These are phyloP conservation scores for Phaethon lepturus DNA, from an alignment of 2,113 vertebrate species.

Conservation along the genomic window DNA sequence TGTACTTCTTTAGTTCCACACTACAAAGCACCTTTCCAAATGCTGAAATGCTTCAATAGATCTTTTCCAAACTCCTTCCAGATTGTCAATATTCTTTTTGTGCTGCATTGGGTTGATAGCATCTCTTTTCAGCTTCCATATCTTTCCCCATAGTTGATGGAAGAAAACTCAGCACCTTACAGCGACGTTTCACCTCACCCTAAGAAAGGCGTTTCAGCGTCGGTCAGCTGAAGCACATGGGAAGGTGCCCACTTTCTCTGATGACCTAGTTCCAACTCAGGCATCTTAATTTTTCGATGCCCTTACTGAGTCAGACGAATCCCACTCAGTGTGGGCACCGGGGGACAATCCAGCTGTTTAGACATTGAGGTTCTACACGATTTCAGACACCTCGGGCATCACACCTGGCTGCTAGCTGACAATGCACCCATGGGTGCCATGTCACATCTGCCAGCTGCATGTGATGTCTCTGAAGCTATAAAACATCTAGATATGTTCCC, in stretches of 20 bases:
- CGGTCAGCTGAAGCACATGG: background rate
- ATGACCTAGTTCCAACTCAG: background rate
- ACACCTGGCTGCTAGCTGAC: background rate
- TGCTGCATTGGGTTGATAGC: background rate
- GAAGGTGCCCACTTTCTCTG: background rate
- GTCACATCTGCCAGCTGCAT: slow-evolving; percentile 24
- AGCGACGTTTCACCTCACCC: background rate
- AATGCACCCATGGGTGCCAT: background rate
- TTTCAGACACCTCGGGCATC: slow-evolving; percentile 32
- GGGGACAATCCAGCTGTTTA: slow-evolving; percentile 11
- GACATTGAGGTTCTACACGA: rapidly evolving
- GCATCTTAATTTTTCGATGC: background rate
- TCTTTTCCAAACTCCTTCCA: background rate
- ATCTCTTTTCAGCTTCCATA: background rate
- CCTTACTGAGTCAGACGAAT: background rate
- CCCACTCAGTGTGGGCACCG: background rate
- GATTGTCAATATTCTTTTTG: background rate
- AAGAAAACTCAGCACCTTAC: background rate
- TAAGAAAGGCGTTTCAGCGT: background rate
- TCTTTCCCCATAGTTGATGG: background rate
- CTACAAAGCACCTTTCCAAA: slow-evolving; percentile 7
- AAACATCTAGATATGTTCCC: background rate
- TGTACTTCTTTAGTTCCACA: background rate
- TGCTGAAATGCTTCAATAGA: background rate
- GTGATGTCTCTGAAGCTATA: background rate